A percentile compares a stretch with the other conserved stretches of the same genome.
Evolutionary conservation across 2,888 invertebrate genomes (phyloP).

Genomic region (Drosophila lutescens): DNA sequence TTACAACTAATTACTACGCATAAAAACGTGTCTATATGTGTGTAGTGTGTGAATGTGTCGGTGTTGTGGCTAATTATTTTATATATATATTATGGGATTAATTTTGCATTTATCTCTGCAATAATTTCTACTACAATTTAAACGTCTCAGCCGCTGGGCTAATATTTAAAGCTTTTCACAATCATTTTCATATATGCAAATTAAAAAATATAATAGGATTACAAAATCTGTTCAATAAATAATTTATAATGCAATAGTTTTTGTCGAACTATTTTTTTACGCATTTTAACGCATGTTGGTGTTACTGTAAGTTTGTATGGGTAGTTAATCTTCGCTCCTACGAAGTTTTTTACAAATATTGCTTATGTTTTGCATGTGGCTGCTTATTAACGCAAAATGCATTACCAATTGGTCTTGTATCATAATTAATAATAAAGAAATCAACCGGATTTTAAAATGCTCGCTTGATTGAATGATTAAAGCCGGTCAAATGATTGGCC

Average conservation of each 20-base stretch:
- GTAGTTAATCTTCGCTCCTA: conserved; percentile 54
- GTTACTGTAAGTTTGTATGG: conserved; percentile 26
- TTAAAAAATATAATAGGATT: conserved; percentile 45
- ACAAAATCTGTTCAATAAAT: conserved; percentile 41
- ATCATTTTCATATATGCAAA: conserved; percentile 64
- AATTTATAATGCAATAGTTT: conserved; percentile 33
- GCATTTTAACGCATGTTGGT: conserved; percentile 16
- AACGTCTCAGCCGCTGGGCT: conserved; percentile 72
- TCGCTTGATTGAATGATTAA: conserved; percentile 42
- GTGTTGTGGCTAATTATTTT: conserved; percentile 47
- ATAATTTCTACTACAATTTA: conserved; percentile 68
- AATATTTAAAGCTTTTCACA: conserved; percentile 75
- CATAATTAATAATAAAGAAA: conserved; percentile 18
- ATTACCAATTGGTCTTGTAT: conserved; percentile 17
- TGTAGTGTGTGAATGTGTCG: conserved; percentile 38
- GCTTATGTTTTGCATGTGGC: conserved; percentile 49
- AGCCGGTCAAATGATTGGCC: conserved; percentile 15
- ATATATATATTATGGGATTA: conserved; percentile 47
- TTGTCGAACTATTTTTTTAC: conserved; percentile 31
- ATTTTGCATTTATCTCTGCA: conserved; percentile 54
- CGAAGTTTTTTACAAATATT: conserved; percentile 60
- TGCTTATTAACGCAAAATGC: conserved; percentile 35
- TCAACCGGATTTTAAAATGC: conserved; percentile 53
- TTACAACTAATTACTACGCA: conserved; percentile 70
- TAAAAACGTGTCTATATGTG: conserved; percentile 63